Base-by-base conservation (phyloP, 2,888 invertebrate genomes). In the Cryptocephalus moraei region DNA sequence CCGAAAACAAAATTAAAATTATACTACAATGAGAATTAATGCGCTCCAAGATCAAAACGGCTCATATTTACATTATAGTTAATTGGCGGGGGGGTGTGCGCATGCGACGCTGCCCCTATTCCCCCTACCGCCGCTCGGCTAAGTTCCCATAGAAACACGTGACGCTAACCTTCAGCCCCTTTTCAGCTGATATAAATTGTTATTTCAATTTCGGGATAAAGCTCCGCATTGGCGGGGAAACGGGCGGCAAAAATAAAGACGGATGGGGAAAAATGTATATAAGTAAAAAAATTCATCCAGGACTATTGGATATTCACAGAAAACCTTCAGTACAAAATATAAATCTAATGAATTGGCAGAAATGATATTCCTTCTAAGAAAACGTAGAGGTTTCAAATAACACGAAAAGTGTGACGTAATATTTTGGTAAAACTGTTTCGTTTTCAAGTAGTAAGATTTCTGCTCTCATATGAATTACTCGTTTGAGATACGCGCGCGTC, bases 191-290 rank as follows among this genome's bases (percentile, higher is more conserved):
- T 47, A 47, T 47, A 47, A 47, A 47, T 47, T 47, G 47, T 47
- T 47, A 47, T 47, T 47, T 47, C 47, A 47, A 47, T 47, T 47
- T 47, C 47, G 33, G 47, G 39, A 47, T 43, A 47, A 47, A 43
- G 47, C 40, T 47, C 43, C 42, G n/a, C 47, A 47, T 31, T n/a
- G 47, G 31, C 47, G 47, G 8, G 32, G 45, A 33, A 3, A 8
- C 12, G 43, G 14, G 32, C 34, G n/a, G 11, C 38, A 10, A 31
- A 31, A n/a, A 36, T 22, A 22, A 22, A 22, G 22, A 22, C 6
- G 22, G 22, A 22, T 22, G 22, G 22, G 22, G 22, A 22, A 22
- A 22, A 4, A 22, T 4, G 22, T 22, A 6, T 22, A 22, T 22
- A 22, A 22, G 6, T 22, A 22, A 22, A 22, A 22, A 22, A 22